Conservation (phyloP, 2,888 invertebrate genomes). For the Hydrotaea cyrtoneurina region DNA sequence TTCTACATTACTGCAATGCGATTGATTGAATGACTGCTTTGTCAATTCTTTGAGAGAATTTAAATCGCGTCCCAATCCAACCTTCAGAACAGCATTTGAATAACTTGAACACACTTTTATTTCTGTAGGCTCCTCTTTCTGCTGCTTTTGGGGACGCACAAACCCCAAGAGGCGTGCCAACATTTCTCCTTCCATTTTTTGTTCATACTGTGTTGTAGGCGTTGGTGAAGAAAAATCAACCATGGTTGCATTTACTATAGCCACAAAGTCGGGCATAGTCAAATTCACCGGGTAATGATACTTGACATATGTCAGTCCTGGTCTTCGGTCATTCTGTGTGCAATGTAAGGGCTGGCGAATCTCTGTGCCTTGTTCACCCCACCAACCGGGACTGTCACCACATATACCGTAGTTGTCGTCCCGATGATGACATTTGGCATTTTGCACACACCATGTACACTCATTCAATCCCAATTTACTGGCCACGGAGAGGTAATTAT, state of each 20-base stretch:
- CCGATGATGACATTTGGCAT: constrained; percentile 93
- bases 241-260: constrained; percentile 92
- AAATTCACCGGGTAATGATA: constrained; percentile 94
- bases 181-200: constrained; percentile 87
- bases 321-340: constrained; percentile 88
- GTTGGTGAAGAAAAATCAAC: constrained; percentile 89
- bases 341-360: constrained; percentile 89
- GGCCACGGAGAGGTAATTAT: constrained; percentile 84
- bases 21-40: constrained; percentile 86
- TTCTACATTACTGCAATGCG: constrained; percentile 86
- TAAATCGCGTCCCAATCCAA: constrained; percentile 81
- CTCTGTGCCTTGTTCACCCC: constrained; percentile 92
- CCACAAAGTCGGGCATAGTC: constrained; percentile 93
- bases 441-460: constrained; percentile 96
- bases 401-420: constrained; percentile 90
- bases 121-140: constrained; percentile 89
- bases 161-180: constrained; percentile 90
- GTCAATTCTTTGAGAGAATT: constrained; percentile 82
- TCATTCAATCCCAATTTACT: constrained; percentile 89
- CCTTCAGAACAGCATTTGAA: constrained; percentile 86
- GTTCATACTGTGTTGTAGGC: constrained; percentile 86
- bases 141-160: constrained; percentile 88
- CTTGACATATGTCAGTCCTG: constrained; percentile 93
- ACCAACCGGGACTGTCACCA: constrained; percentile 93
- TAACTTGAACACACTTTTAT: constrained; percentile 90